Evolutionary conservation across 2,797 vertebrate species (phyloP).

Genomic region (Graptemys geographica): DNA sequence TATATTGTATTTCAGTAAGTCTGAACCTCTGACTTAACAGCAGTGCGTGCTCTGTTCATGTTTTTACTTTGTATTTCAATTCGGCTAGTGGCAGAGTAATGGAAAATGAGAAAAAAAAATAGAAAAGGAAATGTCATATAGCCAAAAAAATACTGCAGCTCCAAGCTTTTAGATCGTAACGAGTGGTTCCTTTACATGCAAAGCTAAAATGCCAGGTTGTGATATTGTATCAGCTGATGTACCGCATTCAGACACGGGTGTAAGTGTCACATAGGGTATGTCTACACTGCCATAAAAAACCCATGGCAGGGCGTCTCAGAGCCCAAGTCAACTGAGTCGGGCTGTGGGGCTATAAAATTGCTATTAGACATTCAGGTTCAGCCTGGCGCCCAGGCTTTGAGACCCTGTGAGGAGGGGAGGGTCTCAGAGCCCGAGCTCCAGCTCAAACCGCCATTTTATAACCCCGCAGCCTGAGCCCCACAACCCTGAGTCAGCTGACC

Average conservation of each 20-base stretch:
- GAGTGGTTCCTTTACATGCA: not conserved
- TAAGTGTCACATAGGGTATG: not conserved
- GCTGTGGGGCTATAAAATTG: not conserved
- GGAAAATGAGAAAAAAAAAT: not conserved
- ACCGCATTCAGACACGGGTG: rapidly evolving
- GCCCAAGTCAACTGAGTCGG: not conserved
- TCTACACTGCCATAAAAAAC: not conserved
- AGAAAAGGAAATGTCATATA: not conserved
- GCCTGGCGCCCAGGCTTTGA: not conserved
- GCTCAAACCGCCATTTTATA: no score
- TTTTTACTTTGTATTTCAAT: conserved; percentile 3
- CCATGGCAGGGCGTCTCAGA: not conserved
- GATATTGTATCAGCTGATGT: not conserved
- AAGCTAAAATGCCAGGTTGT: not conserved
- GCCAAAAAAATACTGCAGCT: not conserved
- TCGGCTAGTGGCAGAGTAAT: not conserved
- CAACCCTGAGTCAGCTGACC: not conserved
- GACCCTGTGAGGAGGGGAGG: not conserved
- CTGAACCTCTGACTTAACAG: not conserved
- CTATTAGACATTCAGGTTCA: not conserved
- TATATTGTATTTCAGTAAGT: not conserved
- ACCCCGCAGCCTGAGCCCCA: not conserved
- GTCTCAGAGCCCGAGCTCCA: not conserved
- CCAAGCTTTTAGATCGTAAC: not conserved
- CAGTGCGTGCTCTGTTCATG: not conserved